A percentile compares a stretch with the other conserved stretches of the same genome.
Evolutionary conservation across 2,797 vertebrate species (phyloP).

Genomic region (Gila robusta): DNA sequence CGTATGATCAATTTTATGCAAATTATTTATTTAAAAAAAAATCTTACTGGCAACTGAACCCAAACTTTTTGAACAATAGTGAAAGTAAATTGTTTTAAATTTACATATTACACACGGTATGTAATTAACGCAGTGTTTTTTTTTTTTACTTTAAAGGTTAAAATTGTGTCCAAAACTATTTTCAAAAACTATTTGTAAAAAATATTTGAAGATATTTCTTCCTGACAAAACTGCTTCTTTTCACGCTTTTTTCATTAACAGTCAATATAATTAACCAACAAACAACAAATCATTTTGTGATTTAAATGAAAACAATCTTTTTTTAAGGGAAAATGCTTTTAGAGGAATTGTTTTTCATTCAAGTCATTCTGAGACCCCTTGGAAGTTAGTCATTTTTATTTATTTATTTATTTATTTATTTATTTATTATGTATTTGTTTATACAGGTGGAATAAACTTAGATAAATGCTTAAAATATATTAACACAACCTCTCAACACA

Average conservation of each 20-base stretch:
- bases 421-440: too few relatives aligned
- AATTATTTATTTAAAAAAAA: too few relatives aligned
- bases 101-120: not conserved
- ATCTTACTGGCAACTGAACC: not conserved
- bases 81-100: not conserved
- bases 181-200: not conserved
- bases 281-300: not conserved
- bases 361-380: not conserved
- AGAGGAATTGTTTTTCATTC: not conserved
- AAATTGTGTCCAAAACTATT: not conserved
- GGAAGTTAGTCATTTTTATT: too few relatives aligned
- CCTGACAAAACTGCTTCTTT: not conserved
- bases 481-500: constrained; percentile 30
- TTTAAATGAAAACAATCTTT: not conserved
- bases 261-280: not conserved
- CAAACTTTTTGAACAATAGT: not conserved
- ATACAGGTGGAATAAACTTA: not conserved
- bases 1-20: not conserved
- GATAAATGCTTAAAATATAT: constrained; percentile 20
- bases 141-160: too few relatives aligned
- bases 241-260: not conserved
- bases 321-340: not conserved
- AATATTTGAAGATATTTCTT: not conserved
- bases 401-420: too few relatives aligned
- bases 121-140: too few relatives aligned